phyloP scores from a whole-genome alignment of 2,113 vertebrate species.

The Lasiurus cinereus region DNA sequence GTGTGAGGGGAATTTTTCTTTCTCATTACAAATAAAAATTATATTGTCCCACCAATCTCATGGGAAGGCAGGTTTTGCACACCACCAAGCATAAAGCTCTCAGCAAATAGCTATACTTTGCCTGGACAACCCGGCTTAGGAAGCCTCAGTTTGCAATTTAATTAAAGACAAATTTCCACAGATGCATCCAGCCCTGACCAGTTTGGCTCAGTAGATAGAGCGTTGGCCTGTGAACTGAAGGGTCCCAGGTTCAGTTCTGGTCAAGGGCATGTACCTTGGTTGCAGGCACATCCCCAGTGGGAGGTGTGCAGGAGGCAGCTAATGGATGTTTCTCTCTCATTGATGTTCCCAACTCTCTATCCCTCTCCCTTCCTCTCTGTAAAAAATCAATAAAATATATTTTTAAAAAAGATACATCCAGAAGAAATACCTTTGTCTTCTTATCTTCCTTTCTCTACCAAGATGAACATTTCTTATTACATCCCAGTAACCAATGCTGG shows the following conservation, averaged over 20 bases:
- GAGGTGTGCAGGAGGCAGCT: too few species aligned
- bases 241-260: too few species aligned
- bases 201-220: too few species aligned
- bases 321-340: too few species aligned
- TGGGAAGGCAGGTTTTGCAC: neutral
- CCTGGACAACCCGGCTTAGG: neutral
- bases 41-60: neutral
- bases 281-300: too few species aligned
- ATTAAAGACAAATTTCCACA: neutral
- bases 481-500: neutral
- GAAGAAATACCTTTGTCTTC: neutral
- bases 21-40: neutral
- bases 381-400: too few species aligned
- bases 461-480: neutral
- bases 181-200: neutral
- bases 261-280: too few species aligned
- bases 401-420: neutral
- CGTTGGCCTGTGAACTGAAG: too few species aligned
- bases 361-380: too few species aligned
- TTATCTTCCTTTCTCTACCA: neutral
- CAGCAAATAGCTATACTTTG: neutral
- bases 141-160: constrained; percentile 7
- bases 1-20: neutral
- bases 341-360: too few species aligned
- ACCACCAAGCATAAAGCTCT: neutral